phyloP scores from a whole-genome alignment of 2,113 vertebrate genomes.

The Scartelaos histophorus region DNA sequence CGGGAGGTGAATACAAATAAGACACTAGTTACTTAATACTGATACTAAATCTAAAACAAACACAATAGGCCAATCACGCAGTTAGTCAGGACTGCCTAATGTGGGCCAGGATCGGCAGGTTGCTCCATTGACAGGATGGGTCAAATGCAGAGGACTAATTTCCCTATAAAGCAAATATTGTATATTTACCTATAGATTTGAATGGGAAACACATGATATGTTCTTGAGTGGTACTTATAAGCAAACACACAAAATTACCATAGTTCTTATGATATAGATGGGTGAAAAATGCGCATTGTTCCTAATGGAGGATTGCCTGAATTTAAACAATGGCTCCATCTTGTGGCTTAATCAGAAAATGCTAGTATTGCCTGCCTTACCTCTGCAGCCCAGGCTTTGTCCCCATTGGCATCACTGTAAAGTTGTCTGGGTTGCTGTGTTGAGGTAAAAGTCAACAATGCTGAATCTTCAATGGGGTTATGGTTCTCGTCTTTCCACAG shows the following conservation, averaged over 20 bases:
- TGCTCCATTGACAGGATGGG: background rate
- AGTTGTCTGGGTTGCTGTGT: slow-evolving; percentile 68
- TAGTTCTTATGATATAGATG: background rate
- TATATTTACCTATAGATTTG: no score
- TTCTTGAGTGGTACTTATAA: background rate
- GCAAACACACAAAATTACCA: background rate
- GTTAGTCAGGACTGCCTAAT: background rate
- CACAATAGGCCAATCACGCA: background rate
- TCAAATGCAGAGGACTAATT: background rate
- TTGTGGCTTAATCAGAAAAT: slow-evolving; percentile 45
- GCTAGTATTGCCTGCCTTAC: slow-evolving; percentile 66
- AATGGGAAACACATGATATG: background rate
- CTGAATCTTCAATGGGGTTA: slow-evolving; percentile 72
- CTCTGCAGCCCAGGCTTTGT: slow-evolving; percentile 73
- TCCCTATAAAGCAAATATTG: background rate
- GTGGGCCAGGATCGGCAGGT: background rate
- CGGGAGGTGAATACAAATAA: slow-evolving; percentile 34
- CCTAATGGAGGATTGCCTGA: background rate
- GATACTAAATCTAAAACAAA: background rate
- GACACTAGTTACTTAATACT: slow-evolving; percentile 5
- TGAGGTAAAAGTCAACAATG: slow-evolving; percentile 53
- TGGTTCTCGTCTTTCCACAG: slow-evolving; percentile 74
- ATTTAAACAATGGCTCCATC: slow-evolving; percentile 52
- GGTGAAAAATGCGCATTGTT: background rate
- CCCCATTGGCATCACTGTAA: slow-evolving; percentile 64